Evolutionary conservation across 2,888 invertebrate genomes (phyloP).

Genomic region (Tinea pellionella): DNA sequence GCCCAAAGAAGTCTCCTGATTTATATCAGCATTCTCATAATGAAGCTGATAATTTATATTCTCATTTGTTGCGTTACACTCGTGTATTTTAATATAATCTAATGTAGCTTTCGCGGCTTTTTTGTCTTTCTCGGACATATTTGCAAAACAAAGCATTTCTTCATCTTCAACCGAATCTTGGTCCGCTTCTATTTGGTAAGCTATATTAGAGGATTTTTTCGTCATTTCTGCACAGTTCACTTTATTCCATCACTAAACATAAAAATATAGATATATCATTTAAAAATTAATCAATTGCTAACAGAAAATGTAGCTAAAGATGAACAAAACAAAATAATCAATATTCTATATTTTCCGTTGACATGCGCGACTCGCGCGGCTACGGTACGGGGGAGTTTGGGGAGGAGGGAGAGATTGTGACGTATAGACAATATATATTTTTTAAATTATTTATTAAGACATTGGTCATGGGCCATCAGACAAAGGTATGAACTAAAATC

Average conservation of each 20-base stretch:
- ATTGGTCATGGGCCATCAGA: too few relatives aligned
- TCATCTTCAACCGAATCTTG: conserved; percentile 46
- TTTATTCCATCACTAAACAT: neutral
- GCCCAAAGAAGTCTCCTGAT: conserved; percentile 18
- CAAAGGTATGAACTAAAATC: too few relatives aligned
- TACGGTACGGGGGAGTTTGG: too few relatives aligned
- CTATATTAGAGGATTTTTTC: conserved; percentile 32
- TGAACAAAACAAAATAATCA: neutral
- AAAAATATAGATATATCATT: neutral
- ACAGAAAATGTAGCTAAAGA: neutral
- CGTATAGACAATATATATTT: too few relatives aligned
- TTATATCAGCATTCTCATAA: conserved; percentile 53
- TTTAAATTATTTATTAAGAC: too few relatives aligned
- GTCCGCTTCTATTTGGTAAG: conserved; percentile 53
- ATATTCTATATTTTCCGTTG: neutral
- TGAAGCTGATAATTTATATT: conserved; percentile 63
- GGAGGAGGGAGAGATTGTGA: too few relatives aligned
- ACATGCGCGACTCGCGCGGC: too few relatives aligned
- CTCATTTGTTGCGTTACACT: conserved; percentile 50
- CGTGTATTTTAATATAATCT: neutral
- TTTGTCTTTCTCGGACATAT: conserved; percentile 66
- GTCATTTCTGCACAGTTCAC: conserved; percentile 41
- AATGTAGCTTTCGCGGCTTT: neutral
- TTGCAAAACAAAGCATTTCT: conserved; percentile 31
- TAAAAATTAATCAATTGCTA: neutral